These are phyloP conservation scores for Bos indicus DNA, from an alignment of 2,113 vertebrate genomes.

Conservation along the genomic window DNA sequence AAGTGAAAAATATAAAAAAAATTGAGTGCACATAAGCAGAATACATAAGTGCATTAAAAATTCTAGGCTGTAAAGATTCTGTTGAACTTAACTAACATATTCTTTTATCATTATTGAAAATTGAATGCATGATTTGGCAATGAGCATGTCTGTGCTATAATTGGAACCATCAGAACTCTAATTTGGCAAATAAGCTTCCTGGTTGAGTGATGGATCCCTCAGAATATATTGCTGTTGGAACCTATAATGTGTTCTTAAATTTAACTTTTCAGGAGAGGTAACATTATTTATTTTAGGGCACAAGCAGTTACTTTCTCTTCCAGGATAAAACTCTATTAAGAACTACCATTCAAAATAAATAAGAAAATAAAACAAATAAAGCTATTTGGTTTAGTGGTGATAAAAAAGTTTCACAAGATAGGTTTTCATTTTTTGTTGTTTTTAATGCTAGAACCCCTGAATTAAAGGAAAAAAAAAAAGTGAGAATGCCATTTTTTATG, in stretches of 20 bases:
- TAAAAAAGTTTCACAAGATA: background rate
- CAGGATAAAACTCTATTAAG: constrained; percentile 38
- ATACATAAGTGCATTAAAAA: background rate
- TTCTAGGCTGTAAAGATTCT: background rate
- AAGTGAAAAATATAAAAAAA: background rate
- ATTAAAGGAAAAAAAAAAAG: background rate
- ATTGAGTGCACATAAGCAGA: background rate
- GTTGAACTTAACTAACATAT: background rate
- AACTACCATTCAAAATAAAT: background rate
- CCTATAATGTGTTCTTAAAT: constrained; percentile 18
- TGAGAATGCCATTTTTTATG: background rate
- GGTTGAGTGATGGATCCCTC: constrained; percentile 49
- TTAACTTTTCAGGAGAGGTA: constrained; percentile 36
- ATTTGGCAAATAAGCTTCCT: constrained; percentile 46
- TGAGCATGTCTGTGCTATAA: background rate
- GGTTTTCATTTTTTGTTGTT: background rate
- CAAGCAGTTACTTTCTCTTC: background rate
- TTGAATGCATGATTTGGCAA: background rate
- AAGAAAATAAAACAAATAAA: background rate
- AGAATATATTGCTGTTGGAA: background rate
- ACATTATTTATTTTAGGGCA: constrained; percentile 43
- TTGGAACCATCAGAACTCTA: constrained; percentile 8
- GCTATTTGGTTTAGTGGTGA: background rate
- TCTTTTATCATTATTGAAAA: constrained; percentile 32
- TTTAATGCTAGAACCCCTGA: background rate